phyloP scores from a whole-genome alignment of 64 coral and sea anemone species.

The Anthopleura sola region DNA sequence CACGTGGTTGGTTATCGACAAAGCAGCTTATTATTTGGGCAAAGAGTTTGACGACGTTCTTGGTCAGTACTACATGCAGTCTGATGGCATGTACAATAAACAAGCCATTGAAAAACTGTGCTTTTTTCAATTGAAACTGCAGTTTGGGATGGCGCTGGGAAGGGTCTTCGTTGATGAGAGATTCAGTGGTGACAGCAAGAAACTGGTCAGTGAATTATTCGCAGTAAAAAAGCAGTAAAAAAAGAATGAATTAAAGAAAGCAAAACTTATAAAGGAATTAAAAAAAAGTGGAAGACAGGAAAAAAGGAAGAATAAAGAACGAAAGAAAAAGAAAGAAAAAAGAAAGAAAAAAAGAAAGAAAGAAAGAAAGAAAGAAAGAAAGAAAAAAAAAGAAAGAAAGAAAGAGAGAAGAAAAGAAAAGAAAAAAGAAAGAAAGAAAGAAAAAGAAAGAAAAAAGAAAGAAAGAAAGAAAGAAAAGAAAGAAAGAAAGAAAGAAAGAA shows the following conservation, averaged over 20 bases:
- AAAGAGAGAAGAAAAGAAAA: too few relatives aligned
- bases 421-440: too few relatives aligned
- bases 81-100: neutral
- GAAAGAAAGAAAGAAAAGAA: too few relatives aligned
- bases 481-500: too few relatives aligned
- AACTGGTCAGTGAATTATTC: neutral
- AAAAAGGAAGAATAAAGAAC: neutral
- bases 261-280: too few relatives aligned
- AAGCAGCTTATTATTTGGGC: neutral
- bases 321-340: too few relatives aligned
- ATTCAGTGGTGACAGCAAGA: slow-evolving; percentile 16
- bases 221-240: neutral
- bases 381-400: too few relatives aligned
- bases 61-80: neutral
- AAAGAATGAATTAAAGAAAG: too few relatives aligned
- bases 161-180: slow-evolving; percentile 8
- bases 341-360: too few relatives aligned
- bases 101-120: neutral
- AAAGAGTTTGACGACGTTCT: neutral
- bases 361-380: too few relatives aligned
- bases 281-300: neutral
- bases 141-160: slow-evolving; percentile 6
- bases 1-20: neutral
- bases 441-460: too few relatives aligned
- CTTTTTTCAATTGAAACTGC: neutral